Base-by-base conservation (phyloP, 2,888 invertebrate genomes). In the Orchestes rusci region DNA sequence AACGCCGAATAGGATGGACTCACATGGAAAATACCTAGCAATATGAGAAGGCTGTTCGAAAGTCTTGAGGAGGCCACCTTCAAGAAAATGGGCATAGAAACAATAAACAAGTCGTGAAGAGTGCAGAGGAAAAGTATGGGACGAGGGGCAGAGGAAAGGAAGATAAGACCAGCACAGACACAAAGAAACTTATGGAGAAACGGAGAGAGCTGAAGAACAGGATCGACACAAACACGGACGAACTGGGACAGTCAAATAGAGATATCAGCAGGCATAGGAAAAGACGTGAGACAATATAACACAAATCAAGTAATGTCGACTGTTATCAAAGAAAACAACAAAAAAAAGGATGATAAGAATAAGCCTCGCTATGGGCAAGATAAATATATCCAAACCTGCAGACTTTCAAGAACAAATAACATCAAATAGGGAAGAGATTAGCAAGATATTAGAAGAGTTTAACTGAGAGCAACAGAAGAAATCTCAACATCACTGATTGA, bases 201-300 rank as follows among this genome's bases (percentile, higher is more conserved):
- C 28, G 39, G 30, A 30, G 39, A 15, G 27, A 39, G 29, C 16
- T 39, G 30, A 30, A 39, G 29, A 23, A 37, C 17, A 35, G 27
- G 23, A 28, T 20, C 18, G 18, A 28, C 15, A 29, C 29, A 17
- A 39, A 30, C 30, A 39, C 2, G 13, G 17, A 28, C 28, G 30
- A 39, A 16, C 30, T 30, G 12, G 20, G 30, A 29, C 28, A 28
- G 16, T 39, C 16, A 29, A 39, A 29, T 16, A 29, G n/a, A 39
- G 17, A 39, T 29, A 39, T 39, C 29, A 29, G 16, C 16, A 39
- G 17, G 29, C 12, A 17, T 37, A 12, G 27, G 37, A 23, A 37
- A 17, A 36, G 37, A 37, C 10, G 18, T 18, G 19, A 4, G 35
- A n/a, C 7, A 35, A 16, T 35, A 17, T 35, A 35, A 18, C 18